Conservation (phyloP, 92 coral and sea anemone species). For the Diadumene lineata region DNA sequence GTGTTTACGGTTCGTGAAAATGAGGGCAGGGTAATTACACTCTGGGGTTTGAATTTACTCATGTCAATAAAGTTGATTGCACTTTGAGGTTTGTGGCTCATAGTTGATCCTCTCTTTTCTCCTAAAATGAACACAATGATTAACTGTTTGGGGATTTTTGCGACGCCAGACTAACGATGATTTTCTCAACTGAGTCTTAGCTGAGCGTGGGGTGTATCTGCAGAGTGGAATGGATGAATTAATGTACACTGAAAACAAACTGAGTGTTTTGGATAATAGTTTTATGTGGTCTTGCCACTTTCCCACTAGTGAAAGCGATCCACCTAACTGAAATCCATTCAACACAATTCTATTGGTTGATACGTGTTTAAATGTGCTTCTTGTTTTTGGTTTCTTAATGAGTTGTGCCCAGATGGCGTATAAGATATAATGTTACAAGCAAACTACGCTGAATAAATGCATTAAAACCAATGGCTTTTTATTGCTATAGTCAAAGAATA, state of each 20-base stretch:
- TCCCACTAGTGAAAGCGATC: constrained; percentile 27
- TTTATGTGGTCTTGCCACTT: constrained; percentile 19
- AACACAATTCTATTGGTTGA: constrained; percentile 16
- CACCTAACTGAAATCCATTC: constrained; percentile 1
- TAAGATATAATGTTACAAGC: constrained; percentile 17
- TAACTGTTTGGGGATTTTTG: background rate
- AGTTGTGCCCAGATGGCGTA: constrained; percentile 21
- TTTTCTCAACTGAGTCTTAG: background rate
- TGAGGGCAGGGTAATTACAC: background rate
- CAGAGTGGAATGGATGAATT: background rate
- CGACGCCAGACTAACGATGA: background rate
- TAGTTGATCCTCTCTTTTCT: constrained; percentile 12
- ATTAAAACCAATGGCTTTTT: background rate
- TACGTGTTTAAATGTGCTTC: constrained; percentile 7
- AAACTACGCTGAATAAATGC: constrained; percentile 10
- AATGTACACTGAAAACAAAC: background rate
- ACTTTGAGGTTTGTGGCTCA: constrained; percentile 26
- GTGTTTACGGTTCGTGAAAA: background rate
- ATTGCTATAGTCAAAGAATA: background rate
- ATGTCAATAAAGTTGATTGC: constrained; percentile 26
- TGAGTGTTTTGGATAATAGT: constrained; percentile 8
- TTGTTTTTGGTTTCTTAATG: constrained; percentile 14
- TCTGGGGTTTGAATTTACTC: constrained; percentile 15
- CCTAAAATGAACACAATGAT: background rate
- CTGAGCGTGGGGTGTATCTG: background rate